Conservation (phyloP, 2,888 invertebrate species). For the Nephrotoma guestfalica region DNA sequence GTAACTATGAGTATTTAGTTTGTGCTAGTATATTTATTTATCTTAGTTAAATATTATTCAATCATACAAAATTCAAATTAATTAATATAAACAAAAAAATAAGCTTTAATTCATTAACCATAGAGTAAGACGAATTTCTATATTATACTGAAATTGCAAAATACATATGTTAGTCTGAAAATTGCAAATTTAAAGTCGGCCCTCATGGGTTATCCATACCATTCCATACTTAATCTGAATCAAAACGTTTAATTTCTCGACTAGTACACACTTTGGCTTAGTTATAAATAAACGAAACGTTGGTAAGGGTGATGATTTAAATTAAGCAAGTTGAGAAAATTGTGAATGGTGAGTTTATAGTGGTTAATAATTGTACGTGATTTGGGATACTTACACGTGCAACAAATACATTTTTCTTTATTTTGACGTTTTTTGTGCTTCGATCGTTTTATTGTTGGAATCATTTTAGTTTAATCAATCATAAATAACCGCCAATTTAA, state of each 20-base stretch:
- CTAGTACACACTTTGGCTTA: not conserved
- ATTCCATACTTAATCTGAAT: not conserved
- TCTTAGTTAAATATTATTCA: not conserved
- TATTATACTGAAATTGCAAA: too few species aligned
- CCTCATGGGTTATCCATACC: not conserved
- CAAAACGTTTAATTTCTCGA: not conserved
- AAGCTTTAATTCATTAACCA: not conserved
- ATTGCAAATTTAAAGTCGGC: not conserved
- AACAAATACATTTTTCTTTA: too few species aligned
- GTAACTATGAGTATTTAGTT: too few species aligned
- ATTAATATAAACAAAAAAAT: not conserved
- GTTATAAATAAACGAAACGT: not conserved
- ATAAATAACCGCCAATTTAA: too few species aligned
- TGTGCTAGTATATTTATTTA: not conserved
- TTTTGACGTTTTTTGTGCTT: too few species aligned
- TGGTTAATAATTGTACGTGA: too few species aligned
- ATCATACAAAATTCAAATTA: not conserved
- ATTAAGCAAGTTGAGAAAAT: too few species aligned
- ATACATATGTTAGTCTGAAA: too few species aligned
- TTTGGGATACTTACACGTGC: too few species aligned
- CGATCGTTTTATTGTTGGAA: too few species aligned
- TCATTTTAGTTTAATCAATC: too few species aligned
- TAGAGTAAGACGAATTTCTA: not conserved
- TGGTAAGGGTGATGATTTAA: not conserved
- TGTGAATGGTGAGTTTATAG: too few species aligned